phyloP scores from a whole-genome alignment of 2,797 vertebrate genomes.

The Parotocinclus haroldoi region DNA sequence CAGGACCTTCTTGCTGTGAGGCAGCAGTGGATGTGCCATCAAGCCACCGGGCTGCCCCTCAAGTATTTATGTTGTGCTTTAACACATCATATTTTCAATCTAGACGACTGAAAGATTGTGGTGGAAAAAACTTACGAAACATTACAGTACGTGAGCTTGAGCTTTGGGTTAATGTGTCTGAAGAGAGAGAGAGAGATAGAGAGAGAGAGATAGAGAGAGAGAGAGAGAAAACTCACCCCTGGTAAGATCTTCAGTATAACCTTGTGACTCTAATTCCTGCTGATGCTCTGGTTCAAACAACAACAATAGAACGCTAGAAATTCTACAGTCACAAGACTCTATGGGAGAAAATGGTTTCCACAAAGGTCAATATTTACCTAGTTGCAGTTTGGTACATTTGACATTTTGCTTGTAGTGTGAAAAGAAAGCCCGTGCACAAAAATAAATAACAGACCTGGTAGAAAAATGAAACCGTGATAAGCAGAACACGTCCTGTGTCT shows the following conservation, averaged over 20 bases:
- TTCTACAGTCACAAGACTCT: constrained; percentile 60
- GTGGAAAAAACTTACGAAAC: not conserved
- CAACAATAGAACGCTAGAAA: constrained; percentile 46
- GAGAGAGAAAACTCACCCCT: constrained; percentile 8
- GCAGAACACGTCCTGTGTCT: not conserved
- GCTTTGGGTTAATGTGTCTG: constrained; percentile 3
- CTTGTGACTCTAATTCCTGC: constrained; percentile 63
- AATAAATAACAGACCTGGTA: not conserved
- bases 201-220: not conserved
- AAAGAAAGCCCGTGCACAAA: too few species aligned
- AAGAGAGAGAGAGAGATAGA: not conserved
- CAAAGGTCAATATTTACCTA: constrained; percentile 24
- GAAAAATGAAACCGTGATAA: constrained; percentile 12
- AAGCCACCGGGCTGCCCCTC: too few species aligned
- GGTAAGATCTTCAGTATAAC: constrained; percentile 39
- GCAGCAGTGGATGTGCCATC: too few species aligned
- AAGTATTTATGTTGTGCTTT: too few species aligned
- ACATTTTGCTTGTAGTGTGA: too few species aligned
- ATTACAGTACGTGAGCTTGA: not conserved
- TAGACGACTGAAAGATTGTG: too few species aligned
- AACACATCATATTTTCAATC: too few species aligned
- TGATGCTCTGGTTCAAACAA: constrained; percentile 30
- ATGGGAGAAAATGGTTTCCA: constrained; percentile 30
- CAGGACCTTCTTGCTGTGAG: too few species aligned
- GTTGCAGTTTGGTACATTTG: too few species aligned